phyloP scores from a whole-genome alignment of 2,113 vertebrate species.

The Euleptes europaea region DNA sequence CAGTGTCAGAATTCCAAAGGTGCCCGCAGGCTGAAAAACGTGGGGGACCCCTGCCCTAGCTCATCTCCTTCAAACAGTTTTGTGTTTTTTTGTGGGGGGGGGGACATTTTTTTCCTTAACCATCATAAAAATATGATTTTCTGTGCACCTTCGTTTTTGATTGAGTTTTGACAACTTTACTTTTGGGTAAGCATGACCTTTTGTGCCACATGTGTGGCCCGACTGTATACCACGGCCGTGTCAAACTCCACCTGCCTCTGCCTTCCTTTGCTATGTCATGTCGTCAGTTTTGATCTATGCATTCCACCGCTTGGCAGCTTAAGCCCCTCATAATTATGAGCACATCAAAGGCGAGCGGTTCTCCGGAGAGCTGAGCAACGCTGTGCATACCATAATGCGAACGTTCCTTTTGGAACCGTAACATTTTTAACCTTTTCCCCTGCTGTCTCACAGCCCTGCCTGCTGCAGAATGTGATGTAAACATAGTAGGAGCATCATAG shows the following conservation, averaged over 20 bases:
- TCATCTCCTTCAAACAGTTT: not conserved
- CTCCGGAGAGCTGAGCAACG: constrained; percentile 57
- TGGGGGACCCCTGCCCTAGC: too few relatives aligned
- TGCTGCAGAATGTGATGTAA: constrained; percentile 17
- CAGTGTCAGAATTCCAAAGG: too few relatives aligned
- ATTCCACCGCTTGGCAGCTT: constrained; percentile 67
- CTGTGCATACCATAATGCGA: constrained; percentile 59
- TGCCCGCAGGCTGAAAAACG: too few relatives aligned
- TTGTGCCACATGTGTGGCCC: constrained; percentile 25
- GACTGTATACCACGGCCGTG: constrained; percentile 37
- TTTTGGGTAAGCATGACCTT: not conserved
- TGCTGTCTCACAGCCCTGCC: constrained; percentile 19
- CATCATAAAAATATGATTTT: constrained; percentile 3
- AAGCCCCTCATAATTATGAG: constrained; percentile 68
- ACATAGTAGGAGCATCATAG: not conserved
- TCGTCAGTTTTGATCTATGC: constrained; percentile 73
- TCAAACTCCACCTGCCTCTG: constrained; percentile 51
- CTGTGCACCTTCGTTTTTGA: not conserved
- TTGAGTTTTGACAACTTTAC: constrained; percentile 25
- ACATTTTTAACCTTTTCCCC: constrained; percentile 15
- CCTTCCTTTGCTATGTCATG: constrained; percentile 57
- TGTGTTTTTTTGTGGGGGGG: not conserved
- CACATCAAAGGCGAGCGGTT: constrained; percentile 72
- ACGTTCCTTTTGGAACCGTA: constrained; percentile 54
- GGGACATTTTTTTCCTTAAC: constrained; percentile 2